Base-by-base conservation (phyloP, 2,888 invertebrate genomes). In the Busseola fusca region DNA sequence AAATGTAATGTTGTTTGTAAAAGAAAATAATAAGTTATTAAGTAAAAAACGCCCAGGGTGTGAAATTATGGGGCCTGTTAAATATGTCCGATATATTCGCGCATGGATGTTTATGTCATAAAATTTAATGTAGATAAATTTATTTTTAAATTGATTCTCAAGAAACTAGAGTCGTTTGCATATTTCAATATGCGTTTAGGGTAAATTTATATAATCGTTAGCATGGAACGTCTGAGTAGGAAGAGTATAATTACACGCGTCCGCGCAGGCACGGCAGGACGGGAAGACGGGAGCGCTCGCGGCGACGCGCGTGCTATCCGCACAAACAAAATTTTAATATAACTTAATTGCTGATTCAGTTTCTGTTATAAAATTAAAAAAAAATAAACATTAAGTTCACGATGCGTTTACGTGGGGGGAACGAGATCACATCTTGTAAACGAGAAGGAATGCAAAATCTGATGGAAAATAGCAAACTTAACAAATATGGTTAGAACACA, bases 261-360 rank as follows among this genome's bases (percentile, higher is more conserved):
- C 54, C 21, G 37, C 56, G 40, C 59, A 48, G 60, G 16, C 52
- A 12, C 57, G 16, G 48, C 16, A 9, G 59, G 65, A 56, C 64
- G 10, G n/a, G 30, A 57, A 73, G 67, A 84, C 75, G 67, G 76
- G 67, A 84, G 74, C 70, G 88, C 91, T 84, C 56, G 81, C 68
- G 89, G 90, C 90, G 77, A 78, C 85, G 87, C 89, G 88, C 88
- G 90, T 88, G 87, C 86, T 77, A 70, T 64, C 72, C 72, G 30
- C 69, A 67, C 69, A 77, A 70, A 73, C 82, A 87, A 87, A 34
- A 34, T 34, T 34, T 34, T 34, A 34, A 81, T 78, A 81, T 76
- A 78, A 81, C 78, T 83, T 84, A 85, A 87, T 87, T 85, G 80
- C 80, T 78, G 82, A 87, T 86, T 84, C 80, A 77, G 63, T 83